Conservation (phyloP, 1,140 invertebrate species). For the Camponotus pennsylvanicus region DNA sequence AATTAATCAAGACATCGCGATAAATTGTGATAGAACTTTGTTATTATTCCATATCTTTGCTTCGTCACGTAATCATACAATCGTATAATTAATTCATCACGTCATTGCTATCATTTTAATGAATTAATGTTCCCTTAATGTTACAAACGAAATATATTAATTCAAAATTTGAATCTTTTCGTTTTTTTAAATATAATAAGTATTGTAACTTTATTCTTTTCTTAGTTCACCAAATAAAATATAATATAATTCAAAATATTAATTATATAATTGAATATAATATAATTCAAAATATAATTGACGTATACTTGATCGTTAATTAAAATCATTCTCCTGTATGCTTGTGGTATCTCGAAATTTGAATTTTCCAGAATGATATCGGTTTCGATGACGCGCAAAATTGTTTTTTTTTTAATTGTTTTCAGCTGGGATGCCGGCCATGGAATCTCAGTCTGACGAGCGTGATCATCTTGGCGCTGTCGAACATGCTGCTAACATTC, state of each 20-base stretch:
- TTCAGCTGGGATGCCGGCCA: constrained; percentile 88
- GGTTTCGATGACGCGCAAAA: no score
- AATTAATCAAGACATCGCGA: not conserved
- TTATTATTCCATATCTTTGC: not conserved
- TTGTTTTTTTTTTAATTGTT: not conserved
- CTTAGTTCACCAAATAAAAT: no score
- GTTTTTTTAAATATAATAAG: not conserved
- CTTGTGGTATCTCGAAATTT: not conserved
- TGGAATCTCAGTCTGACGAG: constrained; percentile 90
- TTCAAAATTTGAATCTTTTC: not conserved
- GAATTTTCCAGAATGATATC: not conserved
- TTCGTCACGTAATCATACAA: not conserved
- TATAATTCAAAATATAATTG: no score
- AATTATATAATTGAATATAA: no score
- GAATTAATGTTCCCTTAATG: not conserved
- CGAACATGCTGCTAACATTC: constrained; percentile 90
- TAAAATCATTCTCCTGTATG: constrained; percentile 1
- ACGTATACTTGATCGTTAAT: not conserved
- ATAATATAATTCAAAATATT: no score
- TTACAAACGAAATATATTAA: not conserved
- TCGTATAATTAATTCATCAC: not conserved
- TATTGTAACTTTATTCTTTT: not conserved
- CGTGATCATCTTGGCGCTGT: constrained; percentile 89
- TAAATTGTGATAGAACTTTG: not conserved
- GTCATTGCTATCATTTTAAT: not conserved